Evolutionary conservation across 2,888 invertebrate species (phyloP), one percentile per base, ranked within the genome.

Genomic region (Ctena decussata): DNA sequence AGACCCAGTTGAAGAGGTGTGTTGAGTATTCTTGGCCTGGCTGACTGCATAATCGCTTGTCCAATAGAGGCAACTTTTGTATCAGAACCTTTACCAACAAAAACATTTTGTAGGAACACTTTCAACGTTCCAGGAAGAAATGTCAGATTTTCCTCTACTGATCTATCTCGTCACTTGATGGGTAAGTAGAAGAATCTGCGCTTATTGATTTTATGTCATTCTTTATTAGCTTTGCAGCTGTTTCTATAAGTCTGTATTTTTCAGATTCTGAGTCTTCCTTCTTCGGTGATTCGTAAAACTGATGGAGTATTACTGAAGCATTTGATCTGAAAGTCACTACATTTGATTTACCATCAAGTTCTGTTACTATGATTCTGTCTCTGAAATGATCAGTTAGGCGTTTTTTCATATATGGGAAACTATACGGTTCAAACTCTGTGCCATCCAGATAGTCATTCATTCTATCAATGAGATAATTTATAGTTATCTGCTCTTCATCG

Each of bases 1-100:
- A 91, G 76, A 3, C 80, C 90, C 41, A 91, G 24, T 41, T 91
- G 90, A n/a, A 91, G 74, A 15, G 86, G 89, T 37, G 85, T 41
- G 18, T 89, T 30, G 5, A 85, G 24, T 5, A 69, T 72, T 21
- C 86, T 70, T 39, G 89, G 89, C 44, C 84, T 57, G 1, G 57
- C 53, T 15, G 89, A 85, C 49, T 91, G 91, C 12, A 89, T 74
- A 5, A 91, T 82, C 57, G 90, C 80, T 76, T 91, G 87, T 15
- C 90, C 90, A 46, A 91, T 83, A 37, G 85, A 86, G 21, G 89
- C 80, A 53, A 80, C 32, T 72, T 84, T 90, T n/a, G 21, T 37
- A 2, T n/a, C 8, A 12, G 71, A 18, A 24, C 37, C 39, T 39
- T 71, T 71, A 15, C 71, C 39, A 6, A 37, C 71, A 6, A 71